Conservation (phyloP, 2,888 invertebrate genomes). For the Xestia rhomboidea region DNA sequence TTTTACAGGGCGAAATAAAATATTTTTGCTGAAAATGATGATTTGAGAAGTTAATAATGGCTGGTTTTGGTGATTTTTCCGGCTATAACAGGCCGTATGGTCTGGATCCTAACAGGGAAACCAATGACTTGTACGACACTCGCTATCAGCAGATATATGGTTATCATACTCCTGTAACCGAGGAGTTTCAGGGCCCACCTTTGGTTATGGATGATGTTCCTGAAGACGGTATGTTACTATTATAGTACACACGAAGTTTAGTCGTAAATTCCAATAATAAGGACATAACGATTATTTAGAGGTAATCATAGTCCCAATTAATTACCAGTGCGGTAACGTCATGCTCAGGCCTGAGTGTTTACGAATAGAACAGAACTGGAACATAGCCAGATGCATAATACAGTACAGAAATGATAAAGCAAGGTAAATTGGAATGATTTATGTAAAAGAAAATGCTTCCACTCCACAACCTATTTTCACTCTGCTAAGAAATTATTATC, state of each 20-base stretch:
- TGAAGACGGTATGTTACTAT: conserved; percentile 83
- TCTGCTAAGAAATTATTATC: neutral
- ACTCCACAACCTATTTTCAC: neutral
- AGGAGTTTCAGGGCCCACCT: conserved; percentile 88
- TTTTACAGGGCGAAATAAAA: conserved; percentile 47
- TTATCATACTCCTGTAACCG: conserved; percentile 87
- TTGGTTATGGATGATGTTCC: conserved; percentile 86
- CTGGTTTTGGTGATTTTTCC: conserved; percentile 87
- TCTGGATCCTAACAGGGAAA: conserved; percentile 86
- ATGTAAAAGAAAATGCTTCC: neutral
- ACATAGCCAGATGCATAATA: conserved; percentile 13
- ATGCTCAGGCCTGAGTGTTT: conserved; percentile 23
- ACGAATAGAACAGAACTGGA: conserved; percentile 11
- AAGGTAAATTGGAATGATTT: neutral
- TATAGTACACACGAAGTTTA: neutral
- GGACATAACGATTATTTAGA: neutral
- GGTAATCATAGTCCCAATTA: neutral
- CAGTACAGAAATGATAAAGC: neutral
- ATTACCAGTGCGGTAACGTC: neutral
- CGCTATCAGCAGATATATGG: conserved; percentile 89
- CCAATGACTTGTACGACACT: conserved; percentile 87
- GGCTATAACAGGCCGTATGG: conserved; percentile 87
- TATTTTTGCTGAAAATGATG: conserved; percentile 44
- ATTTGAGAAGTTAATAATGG: conserved; percentile 77
- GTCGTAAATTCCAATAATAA: neutral